Percentiles rank a stretch among this genome's conserved stretches.
These are phyloP conservation scores for Coremacera marginata DNA, from an alignment of 2,888 invertebrate genomes.

Conservation along the genomic window DNA sequence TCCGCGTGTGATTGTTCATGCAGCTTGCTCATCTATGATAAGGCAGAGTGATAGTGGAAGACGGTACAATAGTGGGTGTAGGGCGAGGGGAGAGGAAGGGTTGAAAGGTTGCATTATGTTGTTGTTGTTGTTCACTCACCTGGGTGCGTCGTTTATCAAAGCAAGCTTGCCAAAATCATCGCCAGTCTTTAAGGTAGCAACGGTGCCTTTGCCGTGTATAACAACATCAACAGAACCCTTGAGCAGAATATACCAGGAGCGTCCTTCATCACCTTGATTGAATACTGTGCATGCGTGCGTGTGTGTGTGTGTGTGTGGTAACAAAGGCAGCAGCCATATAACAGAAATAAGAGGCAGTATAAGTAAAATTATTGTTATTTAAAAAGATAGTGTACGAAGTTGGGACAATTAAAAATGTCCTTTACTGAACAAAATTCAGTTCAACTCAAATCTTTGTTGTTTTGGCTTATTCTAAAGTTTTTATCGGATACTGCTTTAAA, in stretches of 20 bases:
- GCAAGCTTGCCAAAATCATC: constrained; percentile 91
- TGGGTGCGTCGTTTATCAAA: constrained; percentile 86
- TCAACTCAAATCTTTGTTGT: not conserved
- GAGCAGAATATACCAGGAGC: constrained; percentile 87
- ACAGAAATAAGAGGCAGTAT: not conserved
- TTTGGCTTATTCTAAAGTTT: not conserved
- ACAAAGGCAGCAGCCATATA: not conserved
- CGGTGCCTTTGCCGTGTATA: constrained; percentile 86
- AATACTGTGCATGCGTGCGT: constrained; percentile 73
- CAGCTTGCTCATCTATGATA: not conserved
- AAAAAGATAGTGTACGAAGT: not conserved
- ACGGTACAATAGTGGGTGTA: no score
- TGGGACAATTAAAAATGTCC: not conserved
- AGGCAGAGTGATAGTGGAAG: no score
- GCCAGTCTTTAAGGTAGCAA: constrained; percentile 84
- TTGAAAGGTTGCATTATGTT: not conserved
- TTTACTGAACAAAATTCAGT: not conserved
- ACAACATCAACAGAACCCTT: constrained; percentile 87
- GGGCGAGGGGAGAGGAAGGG: not conserved
- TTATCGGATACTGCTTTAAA: not conserved
- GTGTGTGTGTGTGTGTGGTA: not conserved
- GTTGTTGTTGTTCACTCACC: constrained; percentile 70
- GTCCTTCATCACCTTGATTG: constrained; percentile 87
- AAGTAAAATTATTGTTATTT: not conserved
- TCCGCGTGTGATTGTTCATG: not conserved